Evolutionary conservation across 35 echinoderm and acorn worm species (phyloP).

Genomic region (Chiridota heheva): DNA sequence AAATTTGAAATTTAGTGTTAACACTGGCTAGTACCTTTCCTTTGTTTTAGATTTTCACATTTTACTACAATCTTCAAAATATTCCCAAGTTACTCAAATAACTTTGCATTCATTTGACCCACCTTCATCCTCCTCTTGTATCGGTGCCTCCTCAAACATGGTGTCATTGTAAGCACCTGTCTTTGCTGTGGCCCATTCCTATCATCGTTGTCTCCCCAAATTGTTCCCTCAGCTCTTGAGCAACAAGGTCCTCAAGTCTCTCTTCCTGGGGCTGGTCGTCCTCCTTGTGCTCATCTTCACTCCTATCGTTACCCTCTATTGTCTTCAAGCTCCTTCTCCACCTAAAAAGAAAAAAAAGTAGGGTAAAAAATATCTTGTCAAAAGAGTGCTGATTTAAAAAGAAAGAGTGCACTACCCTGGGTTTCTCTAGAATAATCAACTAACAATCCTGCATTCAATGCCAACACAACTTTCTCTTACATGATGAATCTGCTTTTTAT

Average conservation of each 20-base stretch:
- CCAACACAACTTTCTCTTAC: too few species aligned
- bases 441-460: too few species aligned
- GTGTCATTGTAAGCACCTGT: constrained; percentile 78
- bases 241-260: constrained; percentile 72
- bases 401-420: too few species aligned
- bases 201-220: constrained; percentile 48
- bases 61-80: too few species aligned
- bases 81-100: too few species aligned
- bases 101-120: neutral
- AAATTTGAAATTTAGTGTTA: too few species aligned
- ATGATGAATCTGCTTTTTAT: too few species aligned
- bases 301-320: constrained; percentile 8
- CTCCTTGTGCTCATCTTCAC: constrained; percentile 34
- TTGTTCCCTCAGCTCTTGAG: constrained; percentile 66
- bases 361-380: too few species aligned
- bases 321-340: constrained; percentile 57
- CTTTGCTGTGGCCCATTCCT: constrained; percentile 29
- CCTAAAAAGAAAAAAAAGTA: constrained; percentile 1
- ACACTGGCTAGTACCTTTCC: too few species aligned
- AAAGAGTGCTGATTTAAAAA: too few species aligned
- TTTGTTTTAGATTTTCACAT: too few species aligned
- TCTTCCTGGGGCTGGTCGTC: constrained; percentile 52
- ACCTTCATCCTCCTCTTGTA: constrained; percentile 39
- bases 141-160: constrained; percentile 78
- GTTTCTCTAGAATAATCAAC: too few species aligned